Percentiles rank a stretch among this genome's conserved stretches.
Evolutionary conservation across 2,113 vertebrate genomes (phyloP).

Genomic region (Syngnathus scovelli): DNA sequence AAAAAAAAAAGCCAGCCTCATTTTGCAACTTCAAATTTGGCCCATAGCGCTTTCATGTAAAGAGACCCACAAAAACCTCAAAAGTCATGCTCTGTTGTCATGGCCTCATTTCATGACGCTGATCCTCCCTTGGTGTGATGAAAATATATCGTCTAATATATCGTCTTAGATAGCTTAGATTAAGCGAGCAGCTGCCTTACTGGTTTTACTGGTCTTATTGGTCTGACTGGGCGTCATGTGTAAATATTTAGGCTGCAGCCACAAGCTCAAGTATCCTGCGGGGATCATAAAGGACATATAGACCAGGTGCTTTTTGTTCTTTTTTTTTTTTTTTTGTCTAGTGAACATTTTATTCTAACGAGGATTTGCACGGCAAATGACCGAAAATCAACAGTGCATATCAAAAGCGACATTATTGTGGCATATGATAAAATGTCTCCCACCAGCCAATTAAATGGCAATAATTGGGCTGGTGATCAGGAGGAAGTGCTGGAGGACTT

Average conservation of each 20-base stretch:
- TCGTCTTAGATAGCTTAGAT: too few relatives aligned
- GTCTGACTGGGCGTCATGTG: not conserved
- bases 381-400: not conserved
- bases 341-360: not conserved
- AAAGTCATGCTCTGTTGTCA: too few relatives aligned
- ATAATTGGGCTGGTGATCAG: slow-evolving; percentile 6
- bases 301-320: not conserved
- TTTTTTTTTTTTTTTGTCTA: not conserved
- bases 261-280: not conserved
- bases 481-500: not conserved
- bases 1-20: too few relatives aligned
- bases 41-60: too few relatives aligned
- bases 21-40: too few relatives aligned
- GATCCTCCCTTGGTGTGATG: not conserved
- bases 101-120: not conserved
- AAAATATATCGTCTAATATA: not conserved
- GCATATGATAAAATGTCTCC: not conserved
- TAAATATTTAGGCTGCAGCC: slow-evolving; percentile 7
- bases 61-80: too few relatives aligned
- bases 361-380: not conserved
- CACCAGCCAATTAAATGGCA: not conserved
- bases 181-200: not conserved
- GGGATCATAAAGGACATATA: not conserved
- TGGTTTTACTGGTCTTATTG: slow-evolving; percentile 1
- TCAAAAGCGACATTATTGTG: not conserved